phyloP scores from a whole-genome alignment of 2,797 vertebrate species.

The Pampus argenteus region DNA sequence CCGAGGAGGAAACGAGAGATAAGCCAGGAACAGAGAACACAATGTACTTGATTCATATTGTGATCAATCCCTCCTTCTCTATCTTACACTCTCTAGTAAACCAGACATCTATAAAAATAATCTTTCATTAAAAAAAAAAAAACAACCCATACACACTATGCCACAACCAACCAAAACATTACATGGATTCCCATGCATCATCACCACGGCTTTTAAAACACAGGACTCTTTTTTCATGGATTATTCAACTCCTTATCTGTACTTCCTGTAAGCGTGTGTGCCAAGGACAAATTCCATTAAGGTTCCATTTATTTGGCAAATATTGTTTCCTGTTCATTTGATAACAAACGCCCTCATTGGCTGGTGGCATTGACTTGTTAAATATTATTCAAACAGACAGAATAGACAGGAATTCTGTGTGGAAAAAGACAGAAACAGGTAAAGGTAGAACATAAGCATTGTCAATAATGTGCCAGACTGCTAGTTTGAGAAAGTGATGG shows the following conservation, averaged over 20 bases:
- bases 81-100: not conserved
- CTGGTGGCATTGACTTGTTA: slow-evolving; percentile 65
- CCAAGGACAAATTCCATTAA: slow-evolving; percentile 63
- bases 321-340: slow-evolving; percentile 68
- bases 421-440: not conserved
- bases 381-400: slow-evolving; percentile 47
- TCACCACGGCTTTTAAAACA: slow-evolving; percentile 11
- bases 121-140: too few species aligned
- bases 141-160: slow-evolving; percentile 20
- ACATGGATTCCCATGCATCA: slow-evolving; percentile 1
- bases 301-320: slow-evolving; percentile 66
- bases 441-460: not conserved
- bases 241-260: slow-evolving; percentile 43
- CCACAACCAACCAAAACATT: slow-evolving; percentile 6
- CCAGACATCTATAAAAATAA: slow-evolving; percentile 29
- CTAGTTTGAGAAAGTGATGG: not conserved
- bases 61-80: slow-evolving; percentile 4
- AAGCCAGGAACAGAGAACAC: not conserved
- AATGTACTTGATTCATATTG: not conserved
- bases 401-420: slow-evolving; percentile 30
- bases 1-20: not conserved
- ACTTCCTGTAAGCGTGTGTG: slow-evolving; percentile 47
- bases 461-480: slow-evolving; percentile 2
- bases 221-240: slow-evolving; percentile 13
- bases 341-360: slow-evolving; percentile 59